Percentiles rank a stretch among this genome's conserved stretches.
These are phyloP conservation scores for Probaryconus sp. DNA, from an alignment of 1,140 invertebrate species.

Conservation along the genomic window DNA sequence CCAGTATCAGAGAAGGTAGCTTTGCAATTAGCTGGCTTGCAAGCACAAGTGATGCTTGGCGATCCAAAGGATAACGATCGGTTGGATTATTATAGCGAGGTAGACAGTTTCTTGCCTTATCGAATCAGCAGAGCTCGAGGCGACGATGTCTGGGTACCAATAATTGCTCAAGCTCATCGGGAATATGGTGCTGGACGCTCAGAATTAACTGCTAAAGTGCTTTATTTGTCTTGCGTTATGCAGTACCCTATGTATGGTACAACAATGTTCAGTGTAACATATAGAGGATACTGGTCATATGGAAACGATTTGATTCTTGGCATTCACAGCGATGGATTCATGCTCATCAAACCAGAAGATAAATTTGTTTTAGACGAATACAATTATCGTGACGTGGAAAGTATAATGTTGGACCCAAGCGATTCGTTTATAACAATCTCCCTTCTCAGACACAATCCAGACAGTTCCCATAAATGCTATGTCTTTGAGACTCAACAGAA, in stretches of 20 bases:
- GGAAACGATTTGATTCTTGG: constrained; percentile 86
- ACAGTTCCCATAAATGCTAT: constrained; percentile 90
- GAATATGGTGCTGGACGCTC: constrained; percentile 94
- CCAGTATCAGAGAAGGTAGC: constrained; percentile 96
- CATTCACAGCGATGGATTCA: constrained; percentile 93
- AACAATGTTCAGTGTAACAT: constrained; percentile 94
- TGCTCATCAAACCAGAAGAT: constrained; percentile 92
- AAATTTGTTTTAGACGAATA: constrained; percentile 94
- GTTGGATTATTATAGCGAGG: constrained; percentile 88
- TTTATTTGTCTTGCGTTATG: constrained; percentile 97
- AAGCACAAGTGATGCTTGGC: constrained; percentile 94
- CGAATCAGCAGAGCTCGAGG: constrained; percentile 85
- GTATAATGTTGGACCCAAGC: constrained; percentile 93
- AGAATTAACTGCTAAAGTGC: constrained; percentile 93
- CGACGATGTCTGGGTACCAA: constrained; percentile 90
- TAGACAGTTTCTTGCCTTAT: constrained; percentile 88
- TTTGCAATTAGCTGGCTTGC: constrained; percentile 93
- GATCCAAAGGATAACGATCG: constrained; percentile 86
- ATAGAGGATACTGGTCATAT: constrained; percentile 95
- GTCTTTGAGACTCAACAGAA: constrained; percentile 95
- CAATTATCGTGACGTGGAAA: constrained; percentile 91
- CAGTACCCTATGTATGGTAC: constrained; percentile 97
- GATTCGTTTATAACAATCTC: constrained; percentile 95
- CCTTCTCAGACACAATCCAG: constrained; percentile 81
- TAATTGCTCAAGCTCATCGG: constrained; percentile 90